Evolutionary conservation across 64 coral and sea anemone species (phyloP), one percentile per base, ranked within the genome.

Genomic region (Montipora foliosa): DNA sequence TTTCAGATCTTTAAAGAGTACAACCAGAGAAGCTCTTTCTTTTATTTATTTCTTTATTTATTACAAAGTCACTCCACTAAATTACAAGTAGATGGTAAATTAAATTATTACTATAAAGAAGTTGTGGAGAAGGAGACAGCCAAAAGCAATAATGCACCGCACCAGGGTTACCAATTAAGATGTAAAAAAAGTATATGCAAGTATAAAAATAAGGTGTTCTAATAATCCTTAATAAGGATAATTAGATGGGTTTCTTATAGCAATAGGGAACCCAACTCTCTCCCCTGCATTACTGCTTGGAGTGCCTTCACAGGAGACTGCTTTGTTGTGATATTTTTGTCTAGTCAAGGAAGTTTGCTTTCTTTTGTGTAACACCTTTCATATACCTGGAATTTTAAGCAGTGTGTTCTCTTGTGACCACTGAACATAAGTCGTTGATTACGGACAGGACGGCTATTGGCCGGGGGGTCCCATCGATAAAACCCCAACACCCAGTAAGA

Each of bases 1-100:
- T 90, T 90, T 79, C 75, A 79, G 60, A 90, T 90, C 88, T 90
- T 90, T 90, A 90, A 90, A 79, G 75, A 90, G 75, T 29, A 90
- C 88, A 90, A 79, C 88, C n/a, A 90, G 75, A 79, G 74, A 79
- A 79, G 55, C 67, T 76, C 13, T 88, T 55, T 83, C 37, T 52
- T 83, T 83, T 70, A 70, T 71, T 71, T 71, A 71, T 21, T 21
- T 75, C n/a, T 79, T 79, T 49, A 79, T 78, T 5, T 78, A 66
- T 59, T 89, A 17, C 52, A 89, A 16, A 89, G 60, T 64, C 85
- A 88, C 49, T 48, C 29, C 15, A 75, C 19, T 53, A 71, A 88
- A 74, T 74, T 88, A 29, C 67, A 87, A 73, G 73, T 6, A 69
- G 67, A 69, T 13, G 20, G 20, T 69, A 69, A 10, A 69, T 69